A percentile compares a stretch with the other conserved stretches of the same genome.
Evolutionary conservation across 2,113 vertebrate species (phyloP).

Genomic region (Boulengeromyrus knoepffleri): DNA sequence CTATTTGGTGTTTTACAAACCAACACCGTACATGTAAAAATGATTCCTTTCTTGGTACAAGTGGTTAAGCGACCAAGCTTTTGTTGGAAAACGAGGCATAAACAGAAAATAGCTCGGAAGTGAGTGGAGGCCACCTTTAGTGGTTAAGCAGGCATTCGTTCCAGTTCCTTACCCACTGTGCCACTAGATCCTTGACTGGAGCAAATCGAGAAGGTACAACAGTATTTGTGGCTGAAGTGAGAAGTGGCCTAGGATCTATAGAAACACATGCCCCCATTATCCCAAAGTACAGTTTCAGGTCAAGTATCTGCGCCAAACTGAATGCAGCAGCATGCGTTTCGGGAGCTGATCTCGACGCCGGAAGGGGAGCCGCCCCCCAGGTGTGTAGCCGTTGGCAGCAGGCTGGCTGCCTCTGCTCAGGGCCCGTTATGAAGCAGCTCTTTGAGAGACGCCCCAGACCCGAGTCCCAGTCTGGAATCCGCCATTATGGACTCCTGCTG

Average conservation of each 20-base stretch:
- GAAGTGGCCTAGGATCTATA: not conserved
- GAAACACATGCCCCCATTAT: not conserved
- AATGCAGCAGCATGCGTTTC: not conserved
- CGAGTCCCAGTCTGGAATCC: not conserved
- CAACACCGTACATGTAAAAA: not conserved
- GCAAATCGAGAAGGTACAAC: not conserved
- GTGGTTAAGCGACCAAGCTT: not conserved
- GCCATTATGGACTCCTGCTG: not conserved
- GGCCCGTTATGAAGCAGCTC: not conserved
- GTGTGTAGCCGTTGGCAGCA: not conserved
- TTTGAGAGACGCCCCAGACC: not conserved
- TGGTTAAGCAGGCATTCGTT: not conserved
- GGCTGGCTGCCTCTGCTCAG: not conserved
- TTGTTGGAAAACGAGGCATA: not conserved
- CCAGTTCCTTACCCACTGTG: not conserved
- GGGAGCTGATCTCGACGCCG: not conserved
- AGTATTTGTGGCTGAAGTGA: not conserved
- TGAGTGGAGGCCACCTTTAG: not conserved
- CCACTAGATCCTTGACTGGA: not conserved
- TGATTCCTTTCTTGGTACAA: not conserved
- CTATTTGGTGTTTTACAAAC: not conserved
- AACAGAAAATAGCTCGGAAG: not conserved
- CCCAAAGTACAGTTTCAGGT: not conserved
- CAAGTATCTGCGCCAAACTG: not conserved
- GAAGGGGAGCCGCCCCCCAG: not conserved